Base-by-base conservation (phyloP, 2,113 vertebrate genomes). In the Lates calcarifer region DNA sequence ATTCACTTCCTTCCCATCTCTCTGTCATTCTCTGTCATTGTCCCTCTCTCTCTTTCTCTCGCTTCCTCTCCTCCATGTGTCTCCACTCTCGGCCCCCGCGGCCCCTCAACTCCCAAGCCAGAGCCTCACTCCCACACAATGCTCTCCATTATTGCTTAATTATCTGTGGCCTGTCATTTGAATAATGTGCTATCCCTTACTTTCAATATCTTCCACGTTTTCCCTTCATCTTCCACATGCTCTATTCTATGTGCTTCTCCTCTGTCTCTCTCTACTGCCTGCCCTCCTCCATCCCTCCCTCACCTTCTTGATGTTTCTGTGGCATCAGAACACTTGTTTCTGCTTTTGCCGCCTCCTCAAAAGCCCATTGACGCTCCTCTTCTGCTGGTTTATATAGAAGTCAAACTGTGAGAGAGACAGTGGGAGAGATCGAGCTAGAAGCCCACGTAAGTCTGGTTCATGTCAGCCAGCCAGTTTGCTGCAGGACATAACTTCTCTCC, bases 91-190 rank as follows among this genome's bases (percentile, higher is more conserved):
- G n/a, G 81, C 73, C 78, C 84, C 82, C 17, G n/a, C 47, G 18
- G 83, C 80, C 71, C 71, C 74, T 72, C 43, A 76, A 24, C 75
- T 84, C 82, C 74, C 66, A 62, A 91, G 70, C 64, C 72, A 80
- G 77, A 68, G 47, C 73, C 68, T 56, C 49, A 60, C 86, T 60
- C 83, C 87, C 88, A 89, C 83, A 66, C 79, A 26, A 6, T 63
- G 20, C 66, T 81, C 78, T 87, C 81, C 79, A 82, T 90, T 83
- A 92, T 75, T 87, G 81, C 81, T 79, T 91, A 89, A 90, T 93
- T 92, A 83, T 90, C 81, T 83, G 64, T 88, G 77, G 58, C 49
- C 67, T 71, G 39, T 67, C 83, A 80, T 90, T 84, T 85, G 55
- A 90, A 86, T 92, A 85, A 87, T 83, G 67, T 35, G 17, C 58